Base-by-base conservation (phyloP, 1,140 invertebrate genomes). In the Epicauta chinensis region DNA sequence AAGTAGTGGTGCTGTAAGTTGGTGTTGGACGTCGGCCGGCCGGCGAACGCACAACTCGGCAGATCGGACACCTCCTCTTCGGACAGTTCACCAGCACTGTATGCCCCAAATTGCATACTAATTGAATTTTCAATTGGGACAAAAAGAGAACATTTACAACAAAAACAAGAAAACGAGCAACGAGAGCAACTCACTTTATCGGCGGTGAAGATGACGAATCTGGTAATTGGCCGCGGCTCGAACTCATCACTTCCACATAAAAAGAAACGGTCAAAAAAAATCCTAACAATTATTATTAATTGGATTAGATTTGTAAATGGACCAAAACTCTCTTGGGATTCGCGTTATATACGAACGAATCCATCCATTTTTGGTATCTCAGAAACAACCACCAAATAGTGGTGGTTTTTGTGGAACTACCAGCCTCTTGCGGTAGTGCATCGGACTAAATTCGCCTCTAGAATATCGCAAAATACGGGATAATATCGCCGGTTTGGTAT, bases 11-110 rank as follows among this genome's bases (percentile, higher is more conserved):
- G 48, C 69, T 77, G 56, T 68, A 65, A 51, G 16, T 55, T 54
- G 3, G 59, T 52, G 32, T 44, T 63, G 2, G 63, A 57, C 35
- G 71, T 41, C 69, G 75, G 56, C 70, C 77, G 63, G 57, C 74
- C 74, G 0, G 82, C 82, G 58, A 83, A 86, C 49, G 82, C 78
- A 60, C 83, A 86, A 37, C 81, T 82, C 2, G 82, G 82, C 51
- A 84, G 70, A 48, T 86, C 82, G 6, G 71, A 66, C 10, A 78
- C 60, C 57, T 78, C 77, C 47, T 78, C 76, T 54, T 78, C 76
- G 38, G 71, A 77, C 11, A 77, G 69, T 42, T 78, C 76, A 13
- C 68, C 72, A 44, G 66, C 73, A 3, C 69, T 71, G 7, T 73
- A 75, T 34, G 73, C 65, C 41, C 75, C 76, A 61, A 76, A 79